A percentile compares a stretch with the other conserved stretches of the same genome.
Conservation (phyloP, 2,888 invertebrate genomes). For the Heliconius erato region DNA sequence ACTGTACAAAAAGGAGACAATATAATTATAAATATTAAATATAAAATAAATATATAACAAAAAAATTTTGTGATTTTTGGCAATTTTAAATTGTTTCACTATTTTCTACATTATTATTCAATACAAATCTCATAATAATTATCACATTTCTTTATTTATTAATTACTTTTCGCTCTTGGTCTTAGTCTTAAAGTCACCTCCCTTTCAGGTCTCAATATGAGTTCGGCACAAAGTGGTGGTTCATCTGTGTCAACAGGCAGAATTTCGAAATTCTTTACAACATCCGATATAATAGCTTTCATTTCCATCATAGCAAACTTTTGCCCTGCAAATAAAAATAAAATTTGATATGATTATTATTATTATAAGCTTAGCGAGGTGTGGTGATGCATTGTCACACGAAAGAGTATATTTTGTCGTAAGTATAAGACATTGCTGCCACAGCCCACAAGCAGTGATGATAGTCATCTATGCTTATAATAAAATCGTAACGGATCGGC, state of each 20-base stretch:
- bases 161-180: constrained; percentile 54
- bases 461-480: no score
- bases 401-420: no score
- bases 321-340: constrained; percentile 60
- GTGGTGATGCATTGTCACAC: no score
- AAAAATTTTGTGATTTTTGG: neutral
- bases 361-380: no score
- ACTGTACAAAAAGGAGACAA: no score
- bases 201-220: constrained; percentile 75
- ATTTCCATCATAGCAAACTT: constrained; percentile 82
- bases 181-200: constrained; percentile 69
- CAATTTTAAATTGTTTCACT: neutral
- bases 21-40: no score
- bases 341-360: neutral
- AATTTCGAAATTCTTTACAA: constrained; percentile 79
- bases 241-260: constrained; percentile 63
- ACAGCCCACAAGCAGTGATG: no score
- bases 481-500: no score
- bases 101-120: neutral
- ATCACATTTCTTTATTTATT: neutral
- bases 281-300: constrained; percentile 81
- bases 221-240: constrained; percentile 73
- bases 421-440: no score
- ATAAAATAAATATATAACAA: neutral
- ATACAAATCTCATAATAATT: neutral